Evolutionary conservation across 2,797 vertebrate genomes (phyloP).

Genomic region (Eulemur rubriventer): DNA sequence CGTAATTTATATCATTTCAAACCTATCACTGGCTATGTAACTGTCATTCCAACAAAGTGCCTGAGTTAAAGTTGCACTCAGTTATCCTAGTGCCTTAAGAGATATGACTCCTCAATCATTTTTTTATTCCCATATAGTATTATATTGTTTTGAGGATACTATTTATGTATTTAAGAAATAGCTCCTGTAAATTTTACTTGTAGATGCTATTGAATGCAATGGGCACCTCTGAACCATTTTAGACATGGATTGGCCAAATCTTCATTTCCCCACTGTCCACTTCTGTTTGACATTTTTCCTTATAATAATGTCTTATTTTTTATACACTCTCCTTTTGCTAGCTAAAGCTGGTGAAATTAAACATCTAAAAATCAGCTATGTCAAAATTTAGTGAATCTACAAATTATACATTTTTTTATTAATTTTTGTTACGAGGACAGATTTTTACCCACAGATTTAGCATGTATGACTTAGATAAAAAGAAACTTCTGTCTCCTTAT

Average conservation of each 20-base stretch:
- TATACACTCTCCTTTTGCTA: neutral
- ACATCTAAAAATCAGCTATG: neutral
- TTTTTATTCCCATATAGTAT: neutral
- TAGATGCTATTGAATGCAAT: neutral
- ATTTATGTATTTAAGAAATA: neutral
- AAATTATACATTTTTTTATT: neutral
- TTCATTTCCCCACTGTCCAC: neutral
- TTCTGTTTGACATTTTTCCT: neutral
- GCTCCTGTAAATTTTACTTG: neutral
- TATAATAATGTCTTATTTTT: neutral
- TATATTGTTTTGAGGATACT: neutral
- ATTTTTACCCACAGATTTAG: neutral
- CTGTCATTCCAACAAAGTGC: neutral
- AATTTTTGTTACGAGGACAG: neutral
- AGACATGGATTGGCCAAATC: neutral
- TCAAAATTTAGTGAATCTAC: neutral
- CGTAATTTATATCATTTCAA: neutral
- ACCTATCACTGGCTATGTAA: neutral
- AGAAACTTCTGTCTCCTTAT: neutral
- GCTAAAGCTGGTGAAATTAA: neutral
- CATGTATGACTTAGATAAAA: neutral
- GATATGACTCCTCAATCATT: neutral
- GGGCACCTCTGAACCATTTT: neutral
- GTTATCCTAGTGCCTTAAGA: neutral
- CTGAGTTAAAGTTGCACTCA: neutral